These are phyloP conservation scores for Cheilosia impressa DNA, from an alignment of 2,888 invertebrate genomes.

Conservation along the genomic window DNA sequence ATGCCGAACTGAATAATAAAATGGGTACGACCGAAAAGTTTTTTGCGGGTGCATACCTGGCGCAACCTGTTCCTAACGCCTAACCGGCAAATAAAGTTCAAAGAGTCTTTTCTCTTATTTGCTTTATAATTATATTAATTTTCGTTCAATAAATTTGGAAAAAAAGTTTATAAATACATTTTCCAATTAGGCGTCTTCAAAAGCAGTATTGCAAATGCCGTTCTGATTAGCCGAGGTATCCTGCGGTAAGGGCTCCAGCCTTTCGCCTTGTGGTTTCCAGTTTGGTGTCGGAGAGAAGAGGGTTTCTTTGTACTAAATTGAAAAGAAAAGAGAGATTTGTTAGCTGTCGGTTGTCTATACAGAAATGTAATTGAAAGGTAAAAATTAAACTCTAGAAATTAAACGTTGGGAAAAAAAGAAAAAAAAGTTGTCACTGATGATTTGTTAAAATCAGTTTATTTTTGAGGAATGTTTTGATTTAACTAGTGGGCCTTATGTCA, in stretches of 20 bases:
- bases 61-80: not conserved
- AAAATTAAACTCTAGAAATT: too few relatives aligned
- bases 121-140: not conserved
- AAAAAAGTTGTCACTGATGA: too few relatives aligned
- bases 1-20: not conserved
- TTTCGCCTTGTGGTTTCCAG: constrained; percentile 57
- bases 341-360: not conserved
- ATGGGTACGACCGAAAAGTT: constrained; percentile 5
- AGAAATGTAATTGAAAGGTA: not conserved
- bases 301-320: constrained; percentile 14
- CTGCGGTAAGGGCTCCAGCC: not conserved
- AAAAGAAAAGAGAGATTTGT: not conserved
- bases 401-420: too few relatives aligned
- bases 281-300: constrained; percentile 33
- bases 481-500: too few relatives aligned
- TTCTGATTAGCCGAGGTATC: constrained; percentile 7
- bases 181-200: constrained; percentile 23
- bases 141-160: constrained; percentile 1
- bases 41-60: not conserved
- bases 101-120: not conserved
- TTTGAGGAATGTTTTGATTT: too few relatives aligned
- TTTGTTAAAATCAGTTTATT: too few relatives aligned
- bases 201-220: constrained; percentile 41
- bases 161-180: not conserved
- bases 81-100: not conserved